Conservation (phyloP, 2,113 vertebrate species). For the Tragulus kanchil region DNA sequence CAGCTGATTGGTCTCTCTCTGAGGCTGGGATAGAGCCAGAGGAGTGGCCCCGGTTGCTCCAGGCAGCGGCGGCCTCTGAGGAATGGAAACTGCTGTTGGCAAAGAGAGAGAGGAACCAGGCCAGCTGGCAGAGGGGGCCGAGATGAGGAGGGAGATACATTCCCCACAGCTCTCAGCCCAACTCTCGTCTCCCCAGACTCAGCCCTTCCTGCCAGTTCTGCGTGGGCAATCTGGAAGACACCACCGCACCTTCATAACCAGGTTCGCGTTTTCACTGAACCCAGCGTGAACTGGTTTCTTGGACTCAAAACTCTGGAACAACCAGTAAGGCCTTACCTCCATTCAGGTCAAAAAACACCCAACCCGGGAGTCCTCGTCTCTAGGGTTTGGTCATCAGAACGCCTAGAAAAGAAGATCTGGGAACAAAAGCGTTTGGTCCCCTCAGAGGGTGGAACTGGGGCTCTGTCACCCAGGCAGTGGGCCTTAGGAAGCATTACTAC, state of each 20-base stretch:
- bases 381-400: neutral
- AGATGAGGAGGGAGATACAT: neutral
- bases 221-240: neutral
- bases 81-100: neutral
- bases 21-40: neutral
- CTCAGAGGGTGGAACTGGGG: neutral
- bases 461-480: neutral
- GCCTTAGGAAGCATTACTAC: neutral
- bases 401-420: neutral
- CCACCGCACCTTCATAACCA: rapidly evolving
- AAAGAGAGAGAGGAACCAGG: neutral
- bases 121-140: neutral
- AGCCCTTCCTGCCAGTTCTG: neutral
- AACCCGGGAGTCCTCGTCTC: rapidly evolving
- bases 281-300: neutral
- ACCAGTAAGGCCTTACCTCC: neutral
- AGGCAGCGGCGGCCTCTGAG: neutral
- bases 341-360: neutral
- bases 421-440: rapidly evolving
- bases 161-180: rapidly evolving
- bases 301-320: neutral
- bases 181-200: neutral
- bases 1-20: neutral
- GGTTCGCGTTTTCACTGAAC: neutral
- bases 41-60: neutral